Conservation (phyloP, 2,797 vertebrate genomes). For the Hyperoplus lanceolatus region DNA sequence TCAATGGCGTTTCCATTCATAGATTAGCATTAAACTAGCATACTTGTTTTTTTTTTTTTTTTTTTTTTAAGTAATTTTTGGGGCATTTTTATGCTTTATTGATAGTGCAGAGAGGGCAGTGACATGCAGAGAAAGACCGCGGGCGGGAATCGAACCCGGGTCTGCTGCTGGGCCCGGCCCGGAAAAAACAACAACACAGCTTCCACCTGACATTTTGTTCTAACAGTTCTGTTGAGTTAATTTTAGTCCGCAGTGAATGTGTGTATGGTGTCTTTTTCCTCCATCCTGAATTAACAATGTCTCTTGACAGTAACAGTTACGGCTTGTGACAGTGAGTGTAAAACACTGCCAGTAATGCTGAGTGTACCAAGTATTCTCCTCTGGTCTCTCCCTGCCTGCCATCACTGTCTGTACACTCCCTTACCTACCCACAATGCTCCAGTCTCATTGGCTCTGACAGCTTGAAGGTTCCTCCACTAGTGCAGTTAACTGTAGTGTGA, state of each 20-base stretch:
- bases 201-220: neutral
- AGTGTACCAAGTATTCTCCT: slow-evolving; percentile 37
- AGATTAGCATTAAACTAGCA: too few species aligned
- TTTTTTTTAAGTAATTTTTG: too few species aligned
- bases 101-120: too few species aligned
- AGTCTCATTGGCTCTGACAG: slow-evolving; percentile 55
- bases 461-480: slow-evolving; percentile 52
- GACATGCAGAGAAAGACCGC: too few species aligned
- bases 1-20: too few species aligned
- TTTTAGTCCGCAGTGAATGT: slow-evolving; percentile 5
- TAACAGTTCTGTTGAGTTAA: slow-evolving; percentile 1
- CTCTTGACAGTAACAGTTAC: slow-evolving; percentile 59
- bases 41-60: too few species aligned
- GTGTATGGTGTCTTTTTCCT: slow-evolving; percentile 26
- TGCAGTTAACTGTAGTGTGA: slow-evolving; percentile 39
- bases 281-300: slow-evolving; percentile 51
- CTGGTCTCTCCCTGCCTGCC: slow-evolving; percentile 46
- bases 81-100: too few species aligned
- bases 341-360: slow-evolving; percentile 65
- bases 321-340: slow-evolving; percentile 59
- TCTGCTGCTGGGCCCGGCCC: too few species aligned
- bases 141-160: too few species aligned
- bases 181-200: neutral
- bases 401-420: slow-evolving; percentile 40
- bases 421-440: slow-evolving; percentile 39